These are phyloP conservation scores for Allobates femoralis DNA, from an alignment of 2,797 vertebrate genomes.

Conservation along the genomic window DNA sequence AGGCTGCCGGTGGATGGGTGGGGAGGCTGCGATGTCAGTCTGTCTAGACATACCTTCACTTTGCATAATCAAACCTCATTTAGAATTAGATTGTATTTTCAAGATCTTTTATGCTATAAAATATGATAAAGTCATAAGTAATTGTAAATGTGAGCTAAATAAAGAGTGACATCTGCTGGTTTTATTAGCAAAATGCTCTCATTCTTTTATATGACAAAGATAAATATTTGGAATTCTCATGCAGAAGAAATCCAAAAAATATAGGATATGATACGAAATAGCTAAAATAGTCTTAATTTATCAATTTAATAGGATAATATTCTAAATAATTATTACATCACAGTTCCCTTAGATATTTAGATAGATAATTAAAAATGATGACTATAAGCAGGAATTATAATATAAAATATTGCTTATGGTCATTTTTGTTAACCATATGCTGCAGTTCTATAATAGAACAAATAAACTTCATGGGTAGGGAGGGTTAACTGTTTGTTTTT, in stretches of 20 bases:
- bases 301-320: not conserved
- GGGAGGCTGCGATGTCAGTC: constrained; percentile 6
- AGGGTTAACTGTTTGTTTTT: too few relatives aligned
- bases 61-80: constrained; percentile 44
- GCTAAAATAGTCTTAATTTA: not conserved
- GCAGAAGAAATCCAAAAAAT: too few relatives aligned
- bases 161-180: constrained; percentile 63
- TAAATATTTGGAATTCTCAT: not conserved
- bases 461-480: not conserved
- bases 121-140: constrained; percentile 14
- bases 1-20: constrained; percentile 11
- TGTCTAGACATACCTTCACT: constrained; percentile 23
- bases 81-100: not conserved
- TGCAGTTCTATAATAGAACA: not conserved
- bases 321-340: not conserved
- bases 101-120: constrained; percentile 29
- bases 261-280: not conserved
- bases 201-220: not conserved
- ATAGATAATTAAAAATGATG: too few relatives aligned
- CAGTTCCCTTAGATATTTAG: not conserved
- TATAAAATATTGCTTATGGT: too few relatives aligned
- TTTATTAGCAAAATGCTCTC: constrained; percentile 45
- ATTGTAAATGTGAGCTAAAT: constrained; percentile 57
- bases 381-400: not conserved
- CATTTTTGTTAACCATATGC: too few relatives aligned